Base-by-base conservation (phyloP, 1,140 invertebrate species). In the Drosophila rufa region DNA sequence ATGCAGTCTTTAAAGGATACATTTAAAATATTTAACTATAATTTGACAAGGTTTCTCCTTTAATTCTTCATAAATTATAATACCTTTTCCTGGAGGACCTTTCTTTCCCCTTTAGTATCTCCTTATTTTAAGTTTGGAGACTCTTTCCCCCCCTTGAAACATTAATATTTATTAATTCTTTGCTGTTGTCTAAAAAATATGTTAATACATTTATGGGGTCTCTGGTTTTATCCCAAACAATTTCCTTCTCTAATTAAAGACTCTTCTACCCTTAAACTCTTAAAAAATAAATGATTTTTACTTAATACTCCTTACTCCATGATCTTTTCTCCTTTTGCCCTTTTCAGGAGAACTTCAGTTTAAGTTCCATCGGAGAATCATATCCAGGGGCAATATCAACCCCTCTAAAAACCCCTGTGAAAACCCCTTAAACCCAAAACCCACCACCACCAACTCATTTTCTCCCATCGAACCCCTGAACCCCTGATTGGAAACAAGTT, bases 401-500 rank as follows among this genome's bases (percentile, higher is more conserved):
- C 51, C 48, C 15, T 64, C 19, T 19, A 3, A 27, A 46, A 45
- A 46, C 55, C 69, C 46, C 27, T 61, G 30, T 17, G 19, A 51
- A 76, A 30, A 83, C 74, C 80, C 80, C 80, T 61, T 22, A 17
- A 17, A 48, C 11, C 1, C 11, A 46, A 74, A 74, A 78, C 57
- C 67, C 77, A 90, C 77, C 71, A 73, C 76, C 71, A 73, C 67
- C 42, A 15, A 19, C 11, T 8, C 19, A 38, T 42, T 43, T 33
- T 25, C 27, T 36, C 2, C n/a, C 57, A 19, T 4, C 0, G 2
- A 17, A 48, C 67, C 53, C 51, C 75, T 68, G n/a, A 43, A 56
- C 80, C 65, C 75, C 80, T 76, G 22, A 42, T 22, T 70, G 47
- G 75, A 79, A 75, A 50, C 46, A 64, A 59, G 53, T 73, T 73